phyloP scores from a whole-genome alignment of 2,888 invertebrate species.

The Camponotus fellah region DNA sequence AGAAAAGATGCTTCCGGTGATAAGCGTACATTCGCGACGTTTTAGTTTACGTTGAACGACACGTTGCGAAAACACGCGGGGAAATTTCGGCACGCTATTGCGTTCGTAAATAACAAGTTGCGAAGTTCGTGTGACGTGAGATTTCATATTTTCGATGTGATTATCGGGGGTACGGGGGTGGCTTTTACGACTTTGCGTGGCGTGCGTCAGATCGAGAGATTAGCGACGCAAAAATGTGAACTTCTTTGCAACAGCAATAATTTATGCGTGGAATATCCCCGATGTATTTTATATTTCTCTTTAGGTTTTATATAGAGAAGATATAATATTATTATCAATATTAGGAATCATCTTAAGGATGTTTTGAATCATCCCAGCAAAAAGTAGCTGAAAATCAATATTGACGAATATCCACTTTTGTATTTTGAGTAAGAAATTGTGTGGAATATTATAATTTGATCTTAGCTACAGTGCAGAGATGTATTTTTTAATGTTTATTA shows the following conservation, averaged over 20 bases:
- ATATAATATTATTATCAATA: not conserved
- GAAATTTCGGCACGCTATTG: slow-evolving; percentile 24
- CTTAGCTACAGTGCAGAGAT: too few species aligned
- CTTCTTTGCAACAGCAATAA: not conserved
- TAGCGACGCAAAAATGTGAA: not conserved
- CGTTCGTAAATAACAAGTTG: not conserved
- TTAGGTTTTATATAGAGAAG: not conserved
- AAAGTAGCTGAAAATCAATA: too few species aligned
- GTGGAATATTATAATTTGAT: too few species aligned
- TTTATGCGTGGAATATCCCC: not conserved
- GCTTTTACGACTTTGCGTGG: not conserved
- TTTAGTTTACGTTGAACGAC: slow-evolving; percentile 15
- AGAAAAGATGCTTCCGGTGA: slow-evolving; percentile 14
- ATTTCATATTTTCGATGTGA: slow-evolving; percentile 17
- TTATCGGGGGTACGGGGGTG: not conserved
- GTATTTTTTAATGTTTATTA: too few species aligned
- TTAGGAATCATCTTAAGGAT: not conserved
- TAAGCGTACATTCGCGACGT: not conserved
- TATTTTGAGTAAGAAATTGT: too few species aligned
- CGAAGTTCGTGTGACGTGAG: not conserved
- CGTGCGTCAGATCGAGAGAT: slow-evolving; percentile 14
- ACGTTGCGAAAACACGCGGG: not conserved
- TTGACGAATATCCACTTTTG: too few species aligned
- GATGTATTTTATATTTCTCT: not conserved
- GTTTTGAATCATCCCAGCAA: too few species aligned